Evolutionary conservation across 1,140 invertebrate genomes (phyloP).

Genomic region (Drosophila mayri): DNA sequence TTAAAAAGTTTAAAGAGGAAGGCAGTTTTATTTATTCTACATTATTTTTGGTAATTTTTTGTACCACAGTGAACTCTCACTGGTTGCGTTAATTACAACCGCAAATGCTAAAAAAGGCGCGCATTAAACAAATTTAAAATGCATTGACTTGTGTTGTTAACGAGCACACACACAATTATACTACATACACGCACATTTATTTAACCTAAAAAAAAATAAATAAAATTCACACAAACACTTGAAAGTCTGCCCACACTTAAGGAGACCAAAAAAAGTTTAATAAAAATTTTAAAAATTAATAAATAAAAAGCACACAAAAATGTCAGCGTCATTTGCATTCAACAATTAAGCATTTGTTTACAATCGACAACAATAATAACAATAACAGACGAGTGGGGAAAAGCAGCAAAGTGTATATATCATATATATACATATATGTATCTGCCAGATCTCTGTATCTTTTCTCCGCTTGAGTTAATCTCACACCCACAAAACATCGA

Average conservation of each 20-base stretch:
- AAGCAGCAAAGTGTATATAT: conserved; percentile 25
- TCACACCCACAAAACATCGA: conserved; percentile 49
- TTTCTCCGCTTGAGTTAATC: conserved; percentile 35
- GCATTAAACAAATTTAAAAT: conserved; percentile 80
- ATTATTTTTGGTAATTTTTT: no score
- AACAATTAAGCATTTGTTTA: conserved; percentile 80
- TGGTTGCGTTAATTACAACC: conserved; percentile 66
- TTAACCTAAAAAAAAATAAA: conserved; percentile 66
- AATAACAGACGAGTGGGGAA: conserved; percentile 45
- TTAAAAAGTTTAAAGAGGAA: no score
- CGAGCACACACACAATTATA: conserved; percentile 41
- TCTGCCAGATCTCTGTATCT: background rate
- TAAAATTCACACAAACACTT: conserved; percentile 59
- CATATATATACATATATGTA: background rate
- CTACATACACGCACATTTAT: conserved; percentile 41
- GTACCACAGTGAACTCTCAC: conserved; percentile 14
- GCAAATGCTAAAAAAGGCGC: conserved; percentile 58
- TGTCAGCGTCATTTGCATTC: conserved; percentile 68
- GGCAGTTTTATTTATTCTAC: no score
- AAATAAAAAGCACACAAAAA: background rate
- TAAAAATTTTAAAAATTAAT: background rate
- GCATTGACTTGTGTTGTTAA: conserved; percentile 78
- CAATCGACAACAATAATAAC: conserved; percentile 57
- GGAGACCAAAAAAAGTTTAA: background rate
- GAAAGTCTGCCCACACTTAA: conserved; percentile 60